phyloP scores from a whole-genome alignment of 2,113 vertebrate genomes.

The Benitochromis conjunctus region DNA sequence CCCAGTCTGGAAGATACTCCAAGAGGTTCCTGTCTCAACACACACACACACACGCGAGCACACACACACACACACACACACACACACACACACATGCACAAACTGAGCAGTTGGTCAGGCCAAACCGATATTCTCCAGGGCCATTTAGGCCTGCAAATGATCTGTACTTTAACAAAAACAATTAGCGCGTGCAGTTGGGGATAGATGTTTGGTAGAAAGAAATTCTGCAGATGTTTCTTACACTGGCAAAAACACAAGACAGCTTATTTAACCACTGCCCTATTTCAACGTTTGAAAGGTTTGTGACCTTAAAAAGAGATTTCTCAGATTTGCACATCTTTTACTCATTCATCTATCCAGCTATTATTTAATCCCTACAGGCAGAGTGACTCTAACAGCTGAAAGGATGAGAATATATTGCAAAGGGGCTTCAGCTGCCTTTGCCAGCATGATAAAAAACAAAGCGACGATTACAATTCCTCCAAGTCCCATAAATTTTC shows the following conservation, averaged over 20 bases:
- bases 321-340: neutral
- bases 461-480: neutral
- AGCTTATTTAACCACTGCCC: neutral
- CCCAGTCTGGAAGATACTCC: conserved; percentile 89
- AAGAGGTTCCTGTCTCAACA: conserved; percentile 83
- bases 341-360: neutral
- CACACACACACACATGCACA: neutral
- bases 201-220: neutral
- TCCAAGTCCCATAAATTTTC: neutral
- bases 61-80: neutral
- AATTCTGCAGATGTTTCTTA: neutral
- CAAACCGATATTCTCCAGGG: neutral
- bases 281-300: neutral
- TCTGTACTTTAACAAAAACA: neutral
- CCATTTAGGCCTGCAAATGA: neutral
- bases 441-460: neutral
- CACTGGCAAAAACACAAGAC: neutral
- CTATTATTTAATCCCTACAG: neutral
- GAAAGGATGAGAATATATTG: neutral
- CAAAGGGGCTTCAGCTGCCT: neutral
- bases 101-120: conserved; percentile 10
- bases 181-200: neutral
- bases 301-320: neutral
- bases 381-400: neutral
- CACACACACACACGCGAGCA: conserved; percentile 13